These are phyloP conservation scores for Mythimna loreyi DNA, from an alignment of 2,888 invertebrate species.

Conservation along the genomic window DNA sequence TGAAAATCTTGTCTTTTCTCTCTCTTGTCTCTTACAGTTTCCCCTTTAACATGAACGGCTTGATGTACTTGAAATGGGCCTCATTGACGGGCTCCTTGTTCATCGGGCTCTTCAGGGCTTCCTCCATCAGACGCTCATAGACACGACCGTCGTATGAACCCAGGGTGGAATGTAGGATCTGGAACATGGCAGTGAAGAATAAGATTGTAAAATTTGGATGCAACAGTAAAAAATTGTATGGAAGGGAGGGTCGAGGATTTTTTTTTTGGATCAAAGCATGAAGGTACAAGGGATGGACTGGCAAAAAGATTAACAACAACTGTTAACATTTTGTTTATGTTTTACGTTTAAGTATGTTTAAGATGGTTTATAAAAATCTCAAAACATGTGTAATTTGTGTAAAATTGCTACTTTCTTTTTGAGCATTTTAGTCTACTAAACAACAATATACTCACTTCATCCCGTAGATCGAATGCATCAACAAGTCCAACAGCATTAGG, in stretches of 20 bases:
- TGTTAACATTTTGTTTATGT: too few species aligned
- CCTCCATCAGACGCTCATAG: slow-evolving; percentile 94
- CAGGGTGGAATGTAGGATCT: slow-evolving; percentile 92
- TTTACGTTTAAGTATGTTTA: too few species aligned
- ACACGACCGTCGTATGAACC: slow-evolving; percentile 96
- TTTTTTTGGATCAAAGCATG: too few species aligned
- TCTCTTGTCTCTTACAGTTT: slow-evolving; percentile 82
- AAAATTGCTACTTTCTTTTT: too few species aligned
- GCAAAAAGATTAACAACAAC: too few species aligned
- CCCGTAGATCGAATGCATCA: slow-evolving; percentile 96
- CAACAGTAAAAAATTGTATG: too few species aligned
- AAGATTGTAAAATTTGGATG: not conserved
- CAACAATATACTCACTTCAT: slow-evolving; percentile 89
- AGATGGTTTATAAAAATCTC: too few species aligned
- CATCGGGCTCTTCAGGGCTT: slow-evolving; percentile 95
- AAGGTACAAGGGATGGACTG: too few species aligned
- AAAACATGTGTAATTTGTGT: too few species aligned
- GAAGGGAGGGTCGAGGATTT: too few species aligned
- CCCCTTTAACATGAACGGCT: slow-evolving; percentile 94
- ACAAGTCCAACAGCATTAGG: slow-evolving; percentile 97
- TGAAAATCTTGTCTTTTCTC: not conserved
- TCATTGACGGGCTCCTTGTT: slow-evolving; percentile 95
- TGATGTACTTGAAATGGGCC: slow-evolving; percentile 93
- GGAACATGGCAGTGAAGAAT: slow-evolving; percentile 1
- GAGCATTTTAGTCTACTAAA: not conserved